phyloP scores from a whole-genome alignment of 2,888 invertebrate genomes.

The Criorhina ranunculi region DNA sequence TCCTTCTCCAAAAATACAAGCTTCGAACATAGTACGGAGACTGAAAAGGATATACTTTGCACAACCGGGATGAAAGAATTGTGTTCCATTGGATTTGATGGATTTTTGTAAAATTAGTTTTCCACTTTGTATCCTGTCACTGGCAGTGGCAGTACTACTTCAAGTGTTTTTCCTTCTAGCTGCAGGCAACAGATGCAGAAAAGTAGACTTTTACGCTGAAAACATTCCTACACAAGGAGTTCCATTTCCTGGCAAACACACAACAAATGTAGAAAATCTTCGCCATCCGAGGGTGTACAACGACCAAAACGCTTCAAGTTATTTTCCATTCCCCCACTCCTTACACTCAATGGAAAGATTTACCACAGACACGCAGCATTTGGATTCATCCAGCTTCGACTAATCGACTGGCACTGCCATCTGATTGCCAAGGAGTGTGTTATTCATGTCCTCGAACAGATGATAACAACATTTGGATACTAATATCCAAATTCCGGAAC shows the following conservation, averaged over 20 bases:
- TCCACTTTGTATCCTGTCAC: slow-evolving; percentile 82
- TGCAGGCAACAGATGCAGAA: not conserved
- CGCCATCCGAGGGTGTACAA: not conserved
- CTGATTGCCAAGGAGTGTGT: slow-evolving; percentile 61
- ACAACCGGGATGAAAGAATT: slow-evolving; percentile 15
- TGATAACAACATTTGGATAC: slow-evolving; percentile 76
- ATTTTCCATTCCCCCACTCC: slow-evolving; percentile 47
- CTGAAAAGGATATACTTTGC: not conserved
- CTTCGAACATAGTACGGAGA: not conserved
- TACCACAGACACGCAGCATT: slow-evolving; percentile 62
- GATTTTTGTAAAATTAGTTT: slow-evolving; percentile 81
- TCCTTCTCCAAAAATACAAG: not conserved
- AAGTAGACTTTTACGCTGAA: slow-evolving; percentile 4
- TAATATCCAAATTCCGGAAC: slow-evolving; percentile 75
- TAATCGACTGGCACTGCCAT: slow-evolving; percentile 42
- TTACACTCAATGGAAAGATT: slow-evolving; percentile 31
- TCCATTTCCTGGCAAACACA: not conserved
- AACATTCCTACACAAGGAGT: not conserved
- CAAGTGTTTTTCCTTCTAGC: slow-evolving; percentile 14
- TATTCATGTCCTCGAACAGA: slow-evolving; percentile 71
- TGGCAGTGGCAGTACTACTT: slow-evolving; percentile 74
- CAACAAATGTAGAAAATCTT: slow-evolving; percentile 4
- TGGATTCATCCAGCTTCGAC: slow-evolving; percentile 30
- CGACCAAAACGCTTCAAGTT: slow-evolving; percentile 43
- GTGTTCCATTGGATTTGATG: slow-evolving; percentile 53